Evolutionary conservation across 2,888 invertebrate genomes (phyloP).

Genomic region (Fragum whitleyi): DNA sequence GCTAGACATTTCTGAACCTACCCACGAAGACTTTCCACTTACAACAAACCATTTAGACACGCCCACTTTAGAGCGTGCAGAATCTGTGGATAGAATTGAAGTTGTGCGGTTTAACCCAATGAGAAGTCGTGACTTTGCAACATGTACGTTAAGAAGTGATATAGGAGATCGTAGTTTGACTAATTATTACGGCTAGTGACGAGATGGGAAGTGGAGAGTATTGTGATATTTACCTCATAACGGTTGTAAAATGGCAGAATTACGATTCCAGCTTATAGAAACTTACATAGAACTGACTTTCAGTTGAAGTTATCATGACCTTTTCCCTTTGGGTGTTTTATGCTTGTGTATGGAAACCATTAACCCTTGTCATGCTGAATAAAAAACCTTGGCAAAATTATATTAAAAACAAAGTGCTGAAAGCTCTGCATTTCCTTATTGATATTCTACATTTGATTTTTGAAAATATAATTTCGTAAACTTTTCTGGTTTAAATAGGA

Average conservation of each 20-base stretch:
- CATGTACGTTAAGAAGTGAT: constrained; percentile 74
- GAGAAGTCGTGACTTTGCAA: constrained; percentile 66
- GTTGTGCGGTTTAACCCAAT: constrained; percentile 80
- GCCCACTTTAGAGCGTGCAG: constrained; percentile 75
- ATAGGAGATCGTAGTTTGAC: constrained; percentile 74
- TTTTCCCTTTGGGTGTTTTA: too few relatives aligned
- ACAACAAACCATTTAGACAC: constrained; percentile 73
- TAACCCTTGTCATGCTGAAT: too few relatives aligned
- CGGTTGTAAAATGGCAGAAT: constrained; percentile 14
- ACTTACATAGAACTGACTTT: not conserved
- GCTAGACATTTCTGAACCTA: constrained; percentile 79
- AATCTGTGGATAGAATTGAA: constrained; percentile 81
- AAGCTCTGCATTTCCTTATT: too few relatives aligned
- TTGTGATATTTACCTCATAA: constrained; percentile 25
- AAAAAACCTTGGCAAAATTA: too few relatives aligned
- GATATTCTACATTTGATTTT: too few relatives aligned
- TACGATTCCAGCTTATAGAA: not conserved
- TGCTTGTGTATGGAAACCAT: too few relatives aligned
- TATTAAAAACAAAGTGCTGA: too few relatives aligned
- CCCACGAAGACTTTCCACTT: constrained; percentile 71
- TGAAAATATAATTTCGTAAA: too few relatives aligned
- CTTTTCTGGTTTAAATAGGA: too few relatives aligned
- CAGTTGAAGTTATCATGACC: not conserved
- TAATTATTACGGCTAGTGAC: constrained; percentile 72
- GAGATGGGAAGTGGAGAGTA: not conserved